Conservation (phyloP, 2,797 vertebrate genomes). For the Neoniphon sammara region DNA sequence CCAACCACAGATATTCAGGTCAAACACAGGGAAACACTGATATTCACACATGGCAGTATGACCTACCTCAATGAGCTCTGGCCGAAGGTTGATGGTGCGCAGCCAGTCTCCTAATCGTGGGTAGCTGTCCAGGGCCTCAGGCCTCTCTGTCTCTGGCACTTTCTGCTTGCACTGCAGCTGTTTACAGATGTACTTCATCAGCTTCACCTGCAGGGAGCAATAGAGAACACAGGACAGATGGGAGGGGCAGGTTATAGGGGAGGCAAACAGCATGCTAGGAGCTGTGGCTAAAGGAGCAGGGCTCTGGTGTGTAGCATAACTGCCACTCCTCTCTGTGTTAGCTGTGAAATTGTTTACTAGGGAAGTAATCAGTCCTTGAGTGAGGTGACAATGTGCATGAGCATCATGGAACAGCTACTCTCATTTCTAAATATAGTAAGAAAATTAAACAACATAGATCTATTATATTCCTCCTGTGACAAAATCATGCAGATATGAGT, state of each 20-base stretch:
- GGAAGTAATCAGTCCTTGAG: neutral
- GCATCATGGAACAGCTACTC: neutral
- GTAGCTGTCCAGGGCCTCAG: constrained; percentile 91
- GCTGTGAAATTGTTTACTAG: neutral
- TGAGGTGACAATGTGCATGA: neutral
- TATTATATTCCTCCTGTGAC: no score
- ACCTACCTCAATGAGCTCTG: constrained; percentile 89
- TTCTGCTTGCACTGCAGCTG: constrained; percentile 96
- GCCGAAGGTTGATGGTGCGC: constrained; percentile 91
- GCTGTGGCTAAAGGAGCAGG: constrained; percentile 26
- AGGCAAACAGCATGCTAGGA: constrained; percentile 24
- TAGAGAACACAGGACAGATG: constrained; percentile 65
- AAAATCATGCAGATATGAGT: no score
- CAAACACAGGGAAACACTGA: neutral
- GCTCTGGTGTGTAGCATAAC: constrained; percentile 14
- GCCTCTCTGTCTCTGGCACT: constrained; percentile 89
- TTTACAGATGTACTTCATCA: constrained; percentile 96
- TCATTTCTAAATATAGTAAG: no score
- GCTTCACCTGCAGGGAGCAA: constrained; percentile 89
- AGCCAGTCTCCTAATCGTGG: constrained; percentile 94
- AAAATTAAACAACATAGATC: no score
- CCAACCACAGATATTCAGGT: constrained; percentile 1
- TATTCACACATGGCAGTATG: neutral
- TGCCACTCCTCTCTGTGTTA: constrained; percentile 29
- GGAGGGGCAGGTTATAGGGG: constrained; percentile 62